Base-by-base conservation (phyloP, 2,797 vertebrate genomes). In the Acipenser transmontanus region DNA sequence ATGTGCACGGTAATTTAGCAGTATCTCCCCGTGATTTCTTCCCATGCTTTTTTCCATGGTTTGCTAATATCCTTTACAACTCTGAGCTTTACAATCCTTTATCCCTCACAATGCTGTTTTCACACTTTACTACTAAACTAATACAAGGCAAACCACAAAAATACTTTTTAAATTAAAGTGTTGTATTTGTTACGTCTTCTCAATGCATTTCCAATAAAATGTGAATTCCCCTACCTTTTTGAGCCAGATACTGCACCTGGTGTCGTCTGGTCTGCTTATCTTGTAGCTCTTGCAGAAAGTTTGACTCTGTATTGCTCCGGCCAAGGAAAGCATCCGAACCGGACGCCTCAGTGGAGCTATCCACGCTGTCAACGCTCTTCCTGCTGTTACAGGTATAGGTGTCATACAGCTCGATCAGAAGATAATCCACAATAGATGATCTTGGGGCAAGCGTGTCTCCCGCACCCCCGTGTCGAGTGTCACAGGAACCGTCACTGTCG, bases 341-440 rank as follows among this genome's bases (percentile, higher is more conserved):
- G 6, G 93, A 96, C 50, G 91, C 93, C 78, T 99, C 97, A 0
- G 94, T 93, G 66, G 93, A 94, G 76, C 94, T 95, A 84, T 96
- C 93, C 74, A 87, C 82, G 79, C 93, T 93, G 82, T 92, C 92
- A 73, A 70, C 69, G 2, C 82, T 74, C 74, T 81, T 78, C 79
- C 79, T 65, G 75, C 81, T 66, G 56, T 77, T 73, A 56, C 80
- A 79, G n/a, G 81, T 78, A 80, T 78, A 91, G 13, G 93, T 87
- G 74, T 94, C 91, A 72, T 99, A 99, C 0, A 99, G 90, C 81
- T 98, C 95, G 47, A 93, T 94, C 72, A 99, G 79, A 66, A 99
- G 81, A 65, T 91, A 88, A 84, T 94, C 96, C 79, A 98, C 93
- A 50, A 98, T 90, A 66, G 94, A 95, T 34, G 86, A 85, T 51